Base-by-base conservation (phyloP, 2,888 invertebrate species). In the Petrophora chlorosata region DNA sequence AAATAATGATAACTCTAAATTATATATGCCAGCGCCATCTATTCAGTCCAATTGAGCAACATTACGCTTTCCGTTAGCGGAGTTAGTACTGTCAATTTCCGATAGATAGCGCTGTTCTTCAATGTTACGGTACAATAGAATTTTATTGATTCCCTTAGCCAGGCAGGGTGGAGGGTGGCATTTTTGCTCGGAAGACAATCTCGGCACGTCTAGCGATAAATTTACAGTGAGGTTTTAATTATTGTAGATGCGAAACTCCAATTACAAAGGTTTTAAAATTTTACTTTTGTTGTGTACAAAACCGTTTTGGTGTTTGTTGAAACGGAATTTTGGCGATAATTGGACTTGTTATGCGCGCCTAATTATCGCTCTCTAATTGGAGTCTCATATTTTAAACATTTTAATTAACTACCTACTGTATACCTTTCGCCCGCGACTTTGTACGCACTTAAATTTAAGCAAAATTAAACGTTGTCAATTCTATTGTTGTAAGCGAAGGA, bases 1-100 rank as follows among this genome's bases (percentile, higher is more conserved):
- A n/a, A n/a, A n/a, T n/a, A n/a, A n/a, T n/a, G n/a, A n/a, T n/a
- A n/a, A n/a, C n/a, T n/a, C n/a, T n/a, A n/a, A n/a, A n/a, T n/a
- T n/a, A n/a, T n/a, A n/a, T n/a, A n/a, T n/a, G n/a, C n/a, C 42
- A 65, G 42, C 67, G 73, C 64, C 73, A 70, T 65, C 76, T 75
- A 59, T 58, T 28, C 28, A 12, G 33, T 36, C 32, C 3, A 45
- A 41, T 23, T 13, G n/a, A 1, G 15, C 33, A 26, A 53, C 25
- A 25, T 23, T 41, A 10, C 23, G 19, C 40, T 28, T 36, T 36
- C 12, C n/a, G 25, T 28, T 29, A 8, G 5, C 16, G 15, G 0
- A 41, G n/a, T n/a, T 58, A 65, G 63, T 74, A 56, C 64, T 13
- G 12, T 25, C 7, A 3, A 19, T 10, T 48, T 16, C 61, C 63